These are phyloP conservation scores for Thoracochromis brauschi DNA, from an alignment of 2,113 vertebrate genomes.

Conservation along the genomic window DNA sequence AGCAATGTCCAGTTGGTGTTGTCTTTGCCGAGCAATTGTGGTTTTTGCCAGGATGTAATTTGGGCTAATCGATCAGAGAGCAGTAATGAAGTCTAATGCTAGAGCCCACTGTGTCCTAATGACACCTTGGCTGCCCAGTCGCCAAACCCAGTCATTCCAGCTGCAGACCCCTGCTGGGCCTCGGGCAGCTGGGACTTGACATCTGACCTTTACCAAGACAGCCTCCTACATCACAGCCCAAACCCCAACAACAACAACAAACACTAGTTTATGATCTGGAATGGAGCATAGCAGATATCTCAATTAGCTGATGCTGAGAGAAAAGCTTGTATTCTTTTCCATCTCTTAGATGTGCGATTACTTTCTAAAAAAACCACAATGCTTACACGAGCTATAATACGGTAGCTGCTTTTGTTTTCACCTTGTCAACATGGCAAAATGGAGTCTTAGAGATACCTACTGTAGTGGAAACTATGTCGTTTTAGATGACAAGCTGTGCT, in stretches of 20 bases:
- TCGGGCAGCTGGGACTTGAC: conserved; percentile 51
- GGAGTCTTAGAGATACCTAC: background rate
- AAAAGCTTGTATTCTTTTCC: background rate
- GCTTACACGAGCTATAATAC: background rate
- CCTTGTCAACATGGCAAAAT: background rate
- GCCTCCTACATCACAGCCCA: conserved; percentile 29
- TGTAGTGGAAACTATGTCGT: background rate
- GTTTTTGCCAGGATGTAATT: conserved; percentile 60
- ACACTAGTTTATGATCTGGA: background rate
- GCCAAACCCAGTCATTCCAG: conserved; percentile 13
- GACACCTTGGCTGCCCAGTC: conserved; percentile 47
- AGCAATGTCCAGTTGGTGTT: conserved; percentile 21
- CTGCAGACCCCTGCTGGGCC: conserved; percentile 18
- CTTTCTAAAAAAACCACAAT: background rate
- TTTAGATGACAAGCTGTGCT: background rate
- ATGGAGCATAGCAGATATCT: background rate
- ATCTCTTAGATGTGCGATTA: background rate
- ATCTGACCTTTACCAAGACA: conserved; percentile 46
- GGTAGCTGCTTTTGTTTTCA: background rate
- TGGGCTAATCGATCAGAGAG: conserved; percentile 61
- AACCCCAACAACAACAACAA: background rate
- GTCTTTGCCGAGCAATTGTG: conserved; percentile 14
- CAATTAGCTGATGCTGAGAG: background rate
- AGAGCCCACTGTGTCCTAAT: conserved; percentile 63
- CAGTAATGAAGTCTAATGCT: conserved; percentile 72